Evolutionary conservation across 2,113 vertebrate species (phyloP).

Genomic region (Bombycilla garrulus): DNA sequence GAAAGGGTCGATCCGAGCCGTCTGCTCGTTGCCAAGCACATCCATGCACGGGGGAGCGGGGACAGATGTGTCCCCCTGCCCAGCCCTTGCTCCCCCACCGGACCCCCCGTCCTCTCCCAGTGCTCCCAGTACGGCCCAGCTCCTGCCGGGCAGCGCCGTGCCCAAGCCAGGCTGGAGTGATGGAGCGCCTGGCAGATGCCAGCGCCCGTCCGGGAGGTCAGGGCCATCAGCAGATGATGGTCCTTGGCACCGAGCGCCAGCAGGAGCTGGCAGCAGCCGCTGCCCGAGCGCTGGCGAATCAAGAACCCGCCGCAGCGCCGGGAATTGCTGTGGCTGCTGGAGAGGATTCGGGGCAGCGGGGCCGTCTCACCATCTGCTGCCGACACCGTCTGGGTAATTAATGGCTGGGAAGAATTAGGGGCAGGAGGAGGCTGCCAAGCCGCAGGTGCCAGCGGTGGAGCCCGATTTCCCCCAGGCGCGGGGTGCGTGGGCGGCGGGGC

Average conservation of each 20-base stretch:
- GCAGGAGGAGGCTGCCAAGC: neutral
- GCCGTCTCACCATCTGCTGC: slow-evolving; percentile 62
- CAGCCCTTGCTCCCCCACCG: fast-evolving
- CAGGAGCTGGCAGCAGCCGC: slow-evolving; percentile 34
- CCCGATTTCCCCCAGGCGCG: neutral
- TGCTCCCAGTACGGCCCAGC: neutral
- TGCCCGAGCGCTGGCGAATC: neutral
- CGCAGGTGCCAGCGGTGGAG: neutral
- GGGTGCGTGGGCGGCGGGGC: fast-evolving
- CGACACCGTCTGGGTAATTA: slow-evolving; percentile 61
- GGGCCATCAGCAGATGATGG: neutral
- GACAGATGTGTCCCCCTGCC: neutral
- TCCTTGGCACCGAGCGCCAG: neutral
- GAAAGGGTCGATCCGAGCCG: neutral
- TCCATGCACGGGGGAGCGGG: fast-evolving
- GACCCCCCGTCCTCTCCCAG: neutral
- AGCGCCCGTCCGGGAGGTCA: neutral
- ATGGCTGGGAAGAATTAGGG: slow-evolving; percentile 20
- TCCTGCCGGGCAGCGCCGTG: fast-evolving
- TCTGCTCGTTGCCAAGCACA: neutral
- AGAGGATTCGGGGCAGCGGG: neutral
- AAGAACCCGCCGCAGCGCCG: neutral
- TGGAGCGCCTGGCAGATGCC: neutral
- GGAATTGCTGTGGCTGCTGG: slow-evolving; percentile 26
- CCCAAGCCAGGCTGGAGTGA: neutral